These are phyloP conservation scores for Buathra laborator DNA, from an alignment of 2,888 invertebrate genomes.

Conservation along the genomic window DNA sequence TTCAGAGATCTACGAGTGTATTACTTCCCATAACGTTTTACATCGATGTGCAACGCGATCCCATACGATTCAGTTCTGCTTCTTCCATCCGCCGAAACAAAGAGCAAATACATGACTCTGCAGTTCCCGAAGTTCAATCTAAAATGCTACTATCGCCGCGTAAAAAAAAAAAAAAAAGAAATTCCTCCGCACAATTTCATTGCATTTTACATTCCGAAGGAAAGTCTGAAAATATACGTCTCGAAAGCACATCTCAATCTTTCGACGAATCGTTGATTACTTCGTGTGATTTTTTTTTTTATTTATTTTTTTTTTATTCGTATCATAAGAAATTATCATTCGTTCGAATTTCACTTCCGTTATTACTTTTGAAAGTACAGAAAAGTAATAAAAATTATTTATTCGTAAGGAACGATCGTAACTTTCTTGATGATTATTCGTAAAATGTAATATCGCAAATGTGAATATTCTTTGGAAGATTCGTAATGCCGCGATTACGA, in stretches of 20 bases:
- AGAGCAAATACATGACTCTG: neutral
- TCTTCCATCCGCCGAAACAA: neutral
- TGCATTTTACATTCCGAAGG: neutral
- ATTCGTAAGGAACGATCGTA: too few species aligned
- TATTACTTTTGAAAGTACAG: neutral
- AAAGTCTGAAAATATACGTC: too few species aligned
- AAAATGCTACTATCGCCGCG: neutral
- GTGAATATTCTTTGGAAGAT: neutral
- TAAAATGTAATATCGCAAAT: neutral
- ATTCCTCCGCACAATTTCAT: neutral
- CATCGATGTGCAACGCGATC: neutral
- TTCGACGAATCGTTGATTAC: too few species aligned
- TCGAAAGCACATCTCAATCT: too few species aligned
- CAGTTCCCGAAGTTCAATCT: neutral
- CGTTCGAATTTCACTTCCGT: neutral
- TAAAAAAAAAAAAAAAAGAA: neutral
- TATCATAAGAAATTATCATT: too few species aligned
- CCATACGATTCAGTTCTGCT: neutral
- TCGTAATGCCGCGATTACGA: neutral
- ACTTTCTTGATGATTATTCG: neutral
- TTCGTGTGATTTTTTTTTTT: too few species aligned
- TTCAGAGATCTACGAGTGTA: slow-evolving; percentile 7
- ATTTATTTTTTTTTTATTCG: too few species aligned
- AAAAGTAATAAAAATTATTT: neutral
- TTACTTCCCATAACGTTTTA: slow-evolving; percentile 5